Conservation (phyloP, 1,140 invertebrate species). For the Pristionchus pacificus region DNA sequence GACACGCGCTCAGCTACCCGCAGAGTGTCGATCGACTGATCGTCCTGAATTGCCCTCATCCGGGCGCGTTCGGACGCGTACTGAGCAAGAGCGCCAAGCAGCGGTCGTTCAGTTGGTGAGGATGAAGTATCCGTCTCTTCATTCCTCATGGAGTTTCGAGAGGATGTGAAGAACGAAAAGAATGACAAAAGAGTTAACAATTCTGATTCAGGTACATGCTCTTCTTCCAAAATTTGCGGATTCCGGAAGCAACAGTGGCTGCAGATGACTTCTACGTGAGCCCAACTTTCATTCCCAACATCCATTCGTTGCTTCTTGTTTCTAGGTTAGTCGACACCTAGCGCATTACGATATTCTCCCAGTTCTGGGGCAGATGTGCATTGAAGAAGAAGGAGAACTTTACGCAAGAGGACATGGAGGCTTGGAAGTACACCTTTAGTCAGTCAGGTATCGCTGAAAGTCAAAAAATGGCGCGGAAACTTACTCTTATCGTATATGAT, state of each 20-base stretch:
- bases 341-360: no score
- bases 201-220: conserved; percentile 67
- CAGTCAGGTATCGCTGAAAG: conserved; percentile 66
- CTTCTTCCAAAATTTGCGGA: conserved; percentile 70
- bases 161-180: background rate
- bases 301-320: no score
- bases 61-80: conserved; percentile 63
- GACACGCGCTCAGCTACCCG: conserved; percentile 67
- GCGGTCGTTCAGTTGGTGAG: background rate
- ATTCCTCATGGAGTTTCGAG: background rate
- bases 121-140: background rate
- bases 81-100: background rate
- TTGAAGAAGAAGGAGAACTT: conserved; percentile 50
- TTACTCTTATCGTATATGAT: no score
- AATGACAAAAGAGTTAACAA: background rate
- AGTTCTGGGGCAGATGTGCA: conserved; percentile 62
- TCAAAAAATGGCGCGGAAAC: no score
- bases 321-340: no score
- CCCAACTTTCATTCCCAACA: no score
- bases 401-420: conserved; percentile 67
- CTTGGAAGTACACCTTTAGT: conserved; percentile 74
- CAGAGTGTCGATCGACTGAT: conserved; percentile 71
- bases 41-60: conserved; percentile 72
- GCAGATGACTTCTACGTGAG: conserved; percentile 64
- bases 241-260: conserved; percentile 68